Evolutionary conservation across 2,888 invertebrate genomes (phyloP), one percentile per base, ranked within the genome.

Genomic region (Caenorhabditis zanzibari): DNA sequence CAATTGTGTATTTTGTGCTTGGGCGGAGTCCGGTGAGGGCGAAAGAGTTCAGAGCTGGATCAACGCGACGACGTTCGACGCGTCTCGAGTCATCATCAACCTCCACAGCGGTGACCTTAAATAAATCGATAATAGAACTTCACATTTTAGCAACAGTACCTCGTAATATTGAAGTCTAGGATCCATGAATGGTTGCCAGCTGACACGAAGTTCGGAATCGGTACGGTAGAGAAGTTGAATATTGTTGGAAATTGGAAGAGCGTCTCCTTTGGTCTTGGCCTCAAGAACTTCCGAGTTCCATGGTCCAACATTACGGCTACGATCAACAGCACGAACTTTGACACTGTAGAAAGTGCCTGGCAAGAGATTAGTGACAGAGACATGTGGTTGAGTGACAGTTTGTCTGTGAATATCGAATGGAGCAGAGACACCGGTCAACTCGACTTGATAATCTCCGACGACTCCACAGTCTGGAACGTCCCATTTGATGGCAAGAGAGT

Each of bases 391-490:
- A 35, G 90, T 89, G 71, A 91, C 90, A 6, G 91, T 91, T 80
- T 91, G 90, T 5, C 91, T 87, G 76, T 92, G 92, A 16, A 92
- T 88, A 66, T 92, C 92, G 72, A 92, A 92, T 16, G 86, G 86
- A 22, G 90, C 88, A 41, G 85, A 84, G 14, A 89, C 80, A n/a
- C 90, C 91, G 61, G 88, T 87, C 71, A 91, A 63, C 75, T 92
- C 91, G 38, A 91, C 86, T 79, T 89, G 87, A 80, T 92, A 92
- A 61, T 91, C 91, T 68, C 90, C 91, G 49, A 92, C 88, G 28
- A 88, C 87, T 4, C 92, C 92, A 81, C 92, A 92, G 71, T 92
- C 92, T 9, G 92, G 92, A 35, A 88, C 86, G 47, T 91, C 90
- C 92, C 92, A 92, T 32, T 87, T 85, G 77, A 92, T 85, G 12